These are phyloP conservation scores for Chromoteleia sp. DNA, from an alignment of 2,888 invertebrate genomes.

Conservation along the genomic window DNA sequence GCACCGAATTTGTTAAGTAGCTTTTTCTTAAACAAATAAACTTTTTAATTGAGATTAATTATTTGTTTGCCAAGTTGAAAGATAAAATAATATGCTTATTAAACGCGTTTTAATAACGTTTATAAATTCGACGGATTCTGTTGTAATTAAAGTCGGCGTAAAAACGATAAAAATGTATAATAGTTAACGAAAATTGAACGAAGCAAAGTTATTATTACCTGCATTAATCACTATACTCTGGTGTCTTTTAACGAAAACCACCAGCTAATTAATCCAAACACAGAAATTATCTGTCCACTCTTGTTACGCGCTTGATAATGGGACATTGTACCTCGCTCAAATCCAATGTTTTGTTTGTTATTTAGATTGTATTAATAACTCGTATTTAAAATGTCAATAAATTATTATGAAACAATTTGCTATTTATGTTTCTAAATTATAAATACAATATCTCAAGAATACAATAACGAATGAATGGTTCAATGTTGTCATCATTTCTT, in stretches of 20 bases:
- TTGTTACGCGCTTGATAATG: not conserved
- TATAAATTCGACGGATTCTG: too few species aligned
- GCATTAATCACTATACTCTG: not conserved
- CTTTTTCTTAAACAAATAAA: not conserved
- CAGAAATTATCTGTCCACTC: conserved; percentile 17
- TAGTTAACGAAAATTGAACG: too few species aligned
- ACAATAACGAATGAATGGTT: too few species aligned
- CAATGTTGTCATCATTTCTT: too few species aligned
- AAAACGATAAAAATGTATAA: too few species aligned
- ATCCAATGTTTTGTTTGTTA: too few species aligned
- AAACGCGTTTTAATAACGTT: not conserved
- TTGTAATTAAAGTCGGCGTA: too few species aligned
- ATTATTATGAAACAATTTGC: too few species aligned
- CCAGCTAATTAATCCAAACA: conserved; percentile 12
- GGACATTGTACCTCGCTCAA: not conserved
- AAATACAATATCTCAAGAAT: too few species aligned
- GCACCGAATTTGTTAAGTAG: not conserved
- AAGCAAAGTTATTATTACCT: not conserved
- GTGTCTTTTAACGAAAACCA: not conserved
- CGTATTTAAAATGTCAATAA: too few species aligned
- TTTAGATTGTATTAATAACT: too few species aligned
- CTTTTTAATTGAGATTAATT: not conserved
- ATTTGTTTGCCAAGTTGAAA: not conserved
- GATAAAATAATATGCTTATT: not conserved
- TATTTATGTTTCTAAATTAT: too few species aligned